Evolutionary conservation across 2,797 vertebrate species (phyloP).

Genomic region (Scolopax rusticola): DNA sequence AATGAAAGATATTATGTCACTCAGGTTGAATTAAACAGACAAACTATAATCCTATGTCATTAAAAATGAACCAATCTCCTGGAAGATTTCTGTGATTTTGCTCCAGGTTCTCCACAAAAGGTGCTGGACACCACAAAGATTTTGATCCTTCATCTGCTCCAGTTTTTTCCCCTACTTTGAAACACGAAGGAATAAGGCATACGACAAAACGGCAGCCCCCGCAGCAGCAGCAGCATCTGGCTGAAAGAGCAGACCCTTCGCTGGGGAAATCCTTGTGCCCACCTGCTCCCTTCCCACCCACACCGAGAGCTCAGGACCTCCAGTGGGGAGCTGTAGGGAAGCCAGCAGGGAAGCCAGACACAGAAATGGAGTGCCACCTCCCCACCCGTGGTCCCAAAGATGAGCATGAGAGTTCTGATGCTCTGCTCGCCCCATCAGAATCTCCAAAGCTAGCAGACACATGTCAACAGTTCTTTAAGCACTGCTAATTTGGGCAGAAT

Average conservation of each 20-base stretch:
- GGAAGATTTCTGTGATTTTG: background rate
- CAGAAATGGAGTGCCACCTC: background rate
- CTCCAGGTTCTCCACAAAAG: background rate
- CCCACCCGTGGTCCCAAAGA: background rate
- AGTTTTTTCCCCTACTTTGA: background rate
- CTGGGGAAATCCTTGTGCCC: rapidly evolving
- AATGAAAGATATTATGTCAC: conserved; percentile 74
- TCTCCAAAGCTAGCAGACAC: background rate
- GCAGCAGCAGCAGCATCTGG: background rate
- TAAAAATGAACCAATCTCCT: conserved; percentile 70
- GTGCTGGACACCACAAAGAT: background rate
- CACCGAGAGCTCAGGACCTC: background rate
- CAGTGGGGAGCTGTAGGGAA: background rate
- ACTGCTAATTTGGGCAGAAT: background rate
- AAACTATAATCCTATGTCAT: conserved; percentile 65
- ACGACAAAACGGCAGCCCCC: background rate
- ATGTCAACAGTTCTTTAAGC: background rate
- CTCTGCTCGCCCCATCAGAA: background rate
- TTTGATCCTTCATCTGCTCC: conserved; percentile 34
- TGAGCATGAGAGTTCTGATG: background rate
- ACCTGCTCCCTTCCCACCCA: background rate
- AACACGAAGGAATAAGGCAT: background rate
- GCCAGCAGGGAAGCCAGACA: too few species aligned
- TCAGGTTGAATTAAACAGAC: conserved; percentile 74
- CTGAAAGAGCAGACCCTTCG: too few species aligned